A percentile compares a stretch with the other conserved stretches of the same genome.
phyloP scores from a whole-genome alignment of 2,113 vertebrate genomes.

The Prietella phreatophila region DNA sequence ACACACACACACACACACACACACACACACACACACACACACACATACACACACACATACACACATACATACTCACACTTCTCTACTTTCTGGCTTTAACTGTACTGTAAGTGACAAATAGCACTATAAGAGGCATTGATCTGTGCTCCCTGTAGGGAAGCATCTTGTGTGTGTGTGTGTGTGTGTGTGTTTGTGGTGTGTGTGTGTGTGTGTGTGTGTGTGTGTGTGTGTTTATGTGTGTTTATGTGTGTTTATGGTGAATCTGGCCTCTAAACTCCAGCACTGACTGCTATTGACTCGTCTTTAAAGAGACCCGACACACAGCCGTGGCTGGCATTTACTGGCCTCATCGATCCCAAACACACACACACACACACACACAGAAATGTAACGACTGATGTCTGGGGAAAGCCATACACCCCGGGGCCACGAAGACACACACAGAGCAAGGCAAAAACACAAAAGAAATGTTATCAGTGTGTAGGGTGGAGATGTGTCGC shows the following conservation, averaged over 20 bases:
- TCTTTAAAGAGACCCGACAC: conserved; percentile 40
- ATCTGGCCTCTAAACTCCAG: conserved; percentile 39
- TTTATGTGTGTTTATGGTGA: conserved; percentile 27
- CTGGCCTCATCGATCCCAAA: conserved; percentile 42
- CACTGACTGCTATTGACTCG: conserved; percentile 44
- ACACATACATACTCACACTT: neutral
- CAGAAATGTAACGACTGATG: conserved; percentile 31
- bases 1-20: neutral
- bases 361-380: neutral
- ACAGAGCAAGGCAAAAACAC: neutral
- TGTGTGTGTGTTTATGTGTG: neutral
- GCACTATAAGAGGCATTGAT: conserved; percentile 46
- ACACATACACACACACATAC: neutral
- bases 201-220: neutral
- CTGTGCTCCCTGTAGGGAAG: conserved; percentile 24
- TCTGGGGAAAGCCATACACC: conserved; percentile 35
- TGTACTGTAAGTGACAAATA: conserved; percentile 42
- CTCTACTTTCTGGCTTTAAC: neutral
- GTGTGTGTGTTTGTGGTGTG: neutral
- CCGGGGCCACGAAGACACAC: conserved; percentile 7
- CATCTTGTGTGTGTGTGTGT: conserved; percentile 5
- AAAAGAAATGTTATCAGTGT: conserved; percentile 33
- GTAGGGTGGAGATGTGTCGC: conserved; percentile 28
- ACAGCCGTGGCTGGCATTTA: conserved; percentile 43
- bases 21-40: neutral